Percentiles rank a stretch among this genome's conserved stretches.
Conservation (phyloP, 2,888 invertebrate species). For the Ectobius pallidus region DNA sequence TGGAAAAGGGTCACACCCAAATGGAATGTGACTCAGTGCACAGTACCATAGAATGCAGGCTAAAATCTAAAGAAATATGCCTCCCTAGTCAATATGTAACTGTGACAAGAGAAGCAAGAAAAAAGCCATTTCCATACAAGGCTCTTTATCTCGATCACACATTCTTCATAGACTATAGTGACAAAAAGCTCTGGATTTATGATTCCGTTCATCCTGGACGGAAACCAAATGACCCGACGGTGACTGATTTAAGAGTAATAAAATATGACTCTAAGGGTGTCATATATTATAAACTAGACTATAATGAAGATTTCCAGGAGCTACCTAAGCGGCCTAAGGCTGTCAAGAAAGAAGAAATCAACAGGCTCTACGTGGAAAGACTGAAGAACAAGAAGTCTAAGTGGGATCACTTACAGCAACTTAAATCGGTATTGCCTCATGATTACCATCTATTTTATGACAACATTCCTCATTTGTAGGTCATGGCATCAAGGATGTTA, state of each 20-base stretch:
- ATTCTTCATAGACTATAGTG: conserved; percentile 1
- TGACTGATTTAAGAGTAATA: conserved; percentile 42
- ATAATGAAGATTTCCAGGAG: conserved; percentile 11
- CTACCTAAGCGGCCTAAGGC: neutral
- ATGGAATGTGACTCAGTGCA: neutral
- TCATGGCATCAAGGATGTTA: neutral
- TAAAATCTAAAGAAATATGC: neutral
- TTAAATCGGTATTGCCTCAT: conserved; percentile 39
- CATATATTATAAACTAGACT: conserved; percentile 43
- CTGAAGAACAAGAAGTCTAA: conserved; percentile 37
- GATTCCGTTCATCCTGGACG: conserved; percentile 46
- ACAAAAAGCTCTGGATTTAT: conserved; percentile 3
- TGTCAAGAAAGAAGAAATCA: neutral
- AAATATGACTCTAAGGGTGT: conserved; percentile 37
- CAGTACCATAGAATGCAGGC: neutral
- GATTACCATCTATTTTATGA: conserved; percentile 44
- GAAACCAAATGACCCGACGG: conserved; percentile 43
- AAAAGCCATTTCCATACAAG: neutral
- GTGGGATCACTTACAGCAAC: conserved; percentile 42
- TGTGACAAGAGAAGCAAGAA: neutral
- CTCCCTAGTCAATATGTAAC: neutral
- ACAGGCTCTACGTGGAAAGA: conserved; percentile 2
- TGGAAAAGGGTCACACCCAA: neutral
- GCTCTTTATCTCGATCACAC: neutral
- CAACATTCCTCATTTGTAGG: conserved; percentile 26